phyloP scores from a whole-genome alignment of 2,113 vertebrate species.

The Oxygymnocypris stewartii region DNA sequence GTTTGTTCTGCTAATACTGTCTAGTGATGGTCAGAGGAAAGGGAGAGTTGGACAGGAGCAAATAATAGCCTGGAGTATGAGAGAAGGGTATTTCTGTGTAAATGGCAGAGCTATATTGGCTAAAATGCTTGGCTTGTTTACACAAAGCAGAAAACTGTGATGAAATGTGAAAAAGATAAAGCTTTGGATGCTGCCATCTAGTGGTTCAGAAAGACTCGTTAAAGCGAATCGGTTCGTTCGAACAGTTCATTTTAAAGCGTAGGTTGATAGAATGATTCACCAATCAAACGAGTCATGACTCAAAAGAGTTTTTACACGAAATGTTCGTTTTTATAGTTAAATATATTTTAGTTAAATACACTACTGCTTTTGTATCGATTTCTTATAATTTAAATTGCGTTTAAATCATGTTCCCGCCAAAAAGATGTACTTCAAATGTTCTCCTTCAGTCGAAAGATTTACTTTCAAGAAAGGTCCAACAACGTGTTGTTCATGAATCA shows the following conservation, averaged over 20 bases:
- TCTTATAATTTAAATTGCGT: neutral
- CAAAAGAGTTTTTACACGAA: too few relatives aligned
- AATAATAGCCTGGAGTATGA: neutral
- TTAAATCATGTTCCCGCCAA: neutral
- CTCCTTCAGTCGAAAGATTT: neutral
- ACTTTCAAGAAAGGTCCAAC: neutral
- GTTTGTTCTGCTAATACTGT: neutral
- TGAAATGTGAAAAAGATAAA: neutral
- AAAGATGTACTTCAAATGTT: neutral
- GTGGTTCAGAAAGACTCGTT: neutral
- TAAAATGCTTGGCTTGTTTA: neutral
- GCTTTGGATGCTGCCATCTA: conserved; percentile 8
- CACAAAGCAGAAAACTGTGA: neutral
- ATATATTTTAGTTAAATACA: neutral
- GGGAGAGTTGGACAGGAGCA: neutral
- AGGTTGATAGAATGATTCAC: neutral
- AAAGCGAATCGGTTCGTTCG: neutral
- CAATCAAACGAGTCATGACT: neutral
- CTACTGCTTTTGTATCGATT: neutral
- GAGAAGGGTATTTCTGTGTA: neutral
- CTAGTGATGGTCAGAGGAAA: neutral
- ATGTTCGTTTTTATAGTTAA: too few relatives aligned
- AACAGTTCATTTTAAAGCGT: neutral
- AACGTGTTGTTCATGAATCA: neutral
- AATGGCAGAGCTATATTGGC: neutral